These are phyloP conservation scores for Drosophila melanocephala DNA, from an alignment of 2,888 invertebrate species.

Conservation along the genomic window DNA sequence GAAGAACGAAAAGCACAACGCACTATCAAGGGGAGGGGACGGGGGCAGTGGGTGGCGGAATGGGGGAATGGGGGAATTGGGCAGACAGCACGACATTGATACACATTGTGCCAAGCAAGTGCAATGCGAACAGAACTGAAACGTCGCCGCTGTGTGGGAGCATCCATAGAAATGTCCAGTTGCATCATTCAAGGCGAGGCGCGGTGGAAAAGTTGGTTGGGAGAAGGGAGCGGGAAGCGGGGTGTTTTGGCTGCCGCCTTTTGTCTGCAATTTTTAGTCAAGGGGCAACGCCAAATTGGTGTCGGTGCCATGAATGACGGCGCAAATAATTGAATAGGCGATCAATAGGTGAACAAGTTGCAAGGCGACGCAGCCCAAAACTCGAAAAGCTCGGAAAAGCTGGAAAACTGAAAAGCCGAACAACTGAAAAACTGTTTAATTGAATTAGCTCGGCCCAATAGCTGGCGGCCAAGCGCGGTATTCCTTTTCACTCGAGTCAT, in stretches of 20 bases:
- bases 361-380: slow-evolving; percentile 11
- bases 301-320: slow-evolving; percentile 56
- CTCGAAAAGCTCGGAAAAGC: slow-evolving; percentile 29
- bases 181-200: slow-evolving; percentile 55
- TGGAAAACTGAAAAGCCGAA: slow-evolving; percentile 5
- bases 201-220: not conserved
- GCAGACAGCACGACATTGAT: slow-evolving; percentile 30
- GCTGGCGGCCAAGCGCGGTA: slow-evolving; percentile 2
- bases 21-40: slow-evolving; percentile 21
- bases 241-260: slow-evolving; percentile 48
- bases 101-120: slow-evolving; percentile 52
- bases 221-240: not conserved
- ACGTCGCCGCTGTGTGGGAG: slow-evolving; percentile 36
- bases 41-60: not conserved
- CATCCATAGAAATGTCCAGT: slow-evolving; percentile 76
- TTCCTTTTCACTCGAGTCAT: not conserved
- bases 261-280: slow-evolving; percentile 50
- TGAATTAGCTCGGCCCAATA: slow-evolving; percentile 62
- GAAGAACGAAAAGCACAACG: slow-evolving; percentile 72
- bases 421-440: slow-evolving; percentile 52
- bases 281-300: slow-evolving; percentile 44
- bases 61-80: not conserved
- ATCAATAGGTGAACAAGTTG: slow-evolving; percentile 75
- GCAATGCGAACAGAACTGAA: slow-evolving; percentile 50
- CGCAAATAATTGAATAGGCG: slow-evolving; percentile 73